These are phyloP conservation scores for Rhagium mordax DNA, from an alignment of 2,888 invertebrate species.

Conservation along the genomic window DNA sequence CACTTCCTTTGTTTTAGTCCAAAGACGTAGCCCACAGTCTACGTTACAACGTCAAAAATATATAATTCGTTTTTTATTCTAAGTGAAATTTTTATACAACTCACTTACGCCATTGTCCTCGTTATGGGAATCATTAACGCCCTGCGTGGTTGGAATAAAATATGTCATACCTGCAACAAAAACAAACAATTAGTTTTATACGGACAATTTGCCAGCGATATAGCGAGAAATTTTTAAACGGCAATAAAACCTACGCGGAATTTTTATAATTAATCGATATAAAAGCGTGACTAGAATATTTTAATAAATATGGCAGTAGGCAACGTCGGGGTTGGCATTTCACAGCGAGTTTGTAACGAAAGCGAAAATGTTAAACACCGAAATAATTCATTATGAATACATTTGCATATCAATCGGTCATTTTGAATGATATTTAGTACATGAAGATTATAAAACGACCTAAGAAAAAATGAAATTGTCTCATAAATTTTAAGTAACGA, in stretches of 20 bases:
- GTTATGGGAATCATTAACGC: neutral
- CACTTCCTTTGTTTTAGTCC: too few species aligned
- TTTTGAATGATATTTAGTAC: neutral
- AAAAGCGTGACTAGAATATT: conserved; percentile 36
- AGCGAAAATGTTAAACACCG: conserved; percentile 24
- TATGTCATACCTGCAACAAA: conserved; percentile 40
- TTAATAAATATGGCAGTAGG: conserved; percentile 23
- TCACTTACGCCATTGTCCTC: conserved; percentile 6
- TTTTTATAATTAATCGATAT: conserved; percentile 33
- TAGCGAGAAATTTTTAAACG: conserved; percentile 20
- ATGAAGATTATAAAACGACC: neutral
- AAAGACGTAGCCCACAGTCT: too few species aligned
- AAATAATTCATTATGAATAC: conserved; percentile 32
- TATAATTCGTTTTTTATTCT: neutral
- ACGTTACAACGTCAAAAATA: too few species aligned
- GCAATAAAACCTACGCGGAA: conserved; percentile 17
- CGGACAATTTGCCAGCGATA: conserved; percentile 10
- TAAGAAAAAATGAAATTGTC: neutral
- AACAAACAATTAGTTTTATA: conserved; percentile 24
- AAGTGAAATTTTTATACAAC: neutral
- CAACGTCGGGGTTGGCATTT: conserved; percentile 25
- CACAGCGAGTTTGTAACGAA: conserved; percentile 9
- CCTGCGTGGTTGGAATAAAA: neutral
- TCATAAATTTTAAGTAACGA: neutral
- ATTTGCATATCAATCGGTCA: conserved; percentile 30